phyloP scores from a whole-genome alignment of 2,113 vertebrate species.

The Podilymbus podiceps region DNA sequence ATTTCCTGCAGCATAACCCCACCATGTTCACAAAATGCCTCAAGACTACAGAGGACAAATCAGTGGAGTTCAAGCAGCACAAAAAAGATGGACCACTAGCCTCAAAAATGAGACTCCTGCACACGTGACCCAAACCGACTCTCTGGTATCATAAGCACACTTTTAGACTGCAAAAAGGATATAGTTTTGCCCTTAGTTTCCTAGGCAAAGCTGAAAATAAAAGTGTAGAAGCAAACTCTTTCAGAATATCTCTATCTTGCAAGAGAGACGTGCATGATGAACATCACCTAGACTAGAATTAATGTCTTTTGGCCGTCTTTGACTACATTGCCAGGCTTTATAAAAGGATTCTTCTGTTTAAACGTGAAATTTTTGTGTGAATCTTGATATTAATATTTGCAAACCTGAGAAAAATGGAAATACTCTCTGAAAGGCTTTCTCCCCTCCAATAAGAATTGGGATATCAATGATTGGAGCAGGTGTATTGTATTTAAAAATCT shows the following conservation, averaged over 20 bases:
- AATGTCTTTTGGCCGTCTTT: not conserved
- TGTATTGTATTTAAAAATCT: not conserved
- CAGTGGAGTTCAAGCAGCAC: not conserved
- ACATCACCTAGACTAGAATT: not conserved
- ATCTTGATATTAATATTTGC: not conserved
- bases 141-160: not conserved
- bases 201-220: not conserved
- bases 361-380: not conserved
- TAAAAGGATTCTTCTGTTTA: not conserved
- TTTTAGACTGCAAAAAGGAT: not conserved
- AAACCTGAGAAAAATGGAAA: not conserved
- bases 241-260: not conserved
- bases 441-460: not conserved
- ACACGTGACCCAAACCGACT: fast-evolving
- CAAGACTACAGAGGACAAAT: not conserved
- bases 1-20: not conserved
- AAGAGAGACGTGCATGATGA: not conserved
- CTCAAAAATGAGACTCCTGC: not conserved
- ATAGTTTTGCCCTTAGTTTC: not conserved
- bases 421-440: not conserved
- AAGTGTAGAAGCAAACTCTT: not conserved
- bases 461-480: not conserved
- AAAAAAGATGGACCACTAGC: not conserved
- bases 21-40: not conserved
- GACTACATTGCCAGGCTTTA: not conserved